Evolutionary conservation across 2,113 vertebrate species (phyloP).

Genomic region (Lagopus muta): DNA sequence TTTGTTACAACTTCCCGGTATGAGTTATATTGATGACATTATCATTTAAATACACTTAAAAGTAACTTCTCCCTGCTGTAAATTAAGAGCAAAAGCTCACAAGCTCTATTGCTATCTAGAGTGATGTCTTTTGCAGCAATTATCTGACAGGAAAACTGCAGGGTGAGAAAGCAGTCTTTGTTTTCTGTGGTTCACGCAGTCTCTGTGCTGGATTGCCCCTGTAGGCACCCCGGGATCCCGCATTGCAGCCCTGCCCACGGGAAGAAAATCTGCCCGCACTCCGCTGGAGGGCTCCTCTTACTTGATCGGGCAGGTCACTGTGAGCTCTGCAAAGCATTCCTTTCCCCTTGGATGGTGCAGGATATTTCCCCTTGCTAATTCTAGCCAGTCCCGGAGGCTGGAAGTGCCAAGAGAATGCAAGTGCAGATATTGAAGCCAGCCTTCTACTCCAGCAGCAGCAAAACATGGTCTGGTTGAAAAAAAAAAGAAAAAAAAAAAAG

Average conservation of each 20-base stretch:
- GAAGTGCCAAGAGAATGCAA: neutral
- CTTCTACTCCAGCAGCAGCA: neutral
- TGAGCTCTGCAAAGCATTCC: neutral
- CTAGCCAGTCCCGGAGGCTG: accelerated
- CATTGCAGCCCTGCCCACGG: neutral
- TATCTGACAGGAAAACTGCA: neutral
- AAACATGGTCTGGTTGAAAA: accelerated
- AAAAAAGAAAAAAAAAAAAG: neutral
- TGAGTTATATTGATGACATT: neutral
- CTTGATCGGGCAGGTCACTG: neutral
- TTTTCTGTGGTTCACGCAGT: neutral
- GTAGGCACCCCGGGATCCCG: neutral
- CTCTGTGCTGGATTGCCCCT: neutral
- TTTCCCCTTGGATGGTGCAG: neutral
- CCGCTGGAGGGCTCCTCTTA: neutral
- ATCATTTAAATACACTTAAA: neutral
- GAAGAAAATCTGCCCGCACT: accelerated
- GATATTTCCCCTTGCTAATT: neutral
- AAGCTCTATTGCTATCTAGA: neutral
- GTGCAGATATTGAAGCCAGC: neutral
- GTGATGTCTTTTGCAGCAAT: neutral
- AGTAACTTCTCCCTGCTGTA: neutral
- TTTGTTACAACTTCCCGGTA: neutral
- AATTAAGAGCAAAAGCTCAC: neutral
- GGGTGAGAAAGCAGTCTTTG: neutral